Evolutionary conservation across 2,113 vertebrate species (phyloP).

Genomic region (Tupaia tana): DNA sequence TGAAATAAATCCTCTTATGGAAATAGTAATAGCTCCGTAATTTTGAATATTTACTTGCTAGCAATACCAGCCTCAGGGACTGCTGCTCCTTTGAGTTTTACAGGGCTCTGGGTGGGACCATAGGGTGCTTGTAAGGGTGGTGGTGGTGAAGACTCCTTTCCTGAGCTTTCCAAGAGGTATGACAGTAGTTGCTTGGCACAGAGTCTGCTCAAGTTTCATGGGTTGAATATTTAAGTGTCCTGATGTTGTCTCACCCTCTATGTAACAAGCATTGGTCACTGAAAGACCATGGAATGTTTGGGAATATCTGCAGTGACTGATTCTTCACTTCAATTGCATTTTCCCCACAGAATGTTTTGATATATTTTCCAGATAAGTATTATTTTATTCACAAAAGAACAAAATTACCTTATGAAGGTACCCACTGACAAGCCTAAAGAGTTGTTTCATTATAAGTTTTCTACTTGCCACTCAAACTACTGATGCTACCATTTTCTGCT

Average conservation of each 20-base stretch:
- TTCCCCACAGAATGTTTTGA: not conserved
- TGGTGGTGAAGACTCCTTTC: not conserved
- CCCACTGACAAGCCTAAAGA: not conserved
- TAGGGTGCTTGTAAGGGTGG: too few relatives aligned
- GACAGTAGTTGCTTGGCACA: not conserved
- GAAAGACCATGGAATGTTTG: not conserved
- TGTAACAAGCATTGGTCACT: not conserved
- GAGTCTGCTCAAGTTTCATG: not conserved
- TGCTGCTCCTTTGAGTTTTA: not conserved
- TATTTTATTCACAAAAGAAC: slow-evolving; percentile 23
- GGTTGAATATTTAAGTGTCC: not conserved
- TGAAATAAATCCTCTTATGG: not conserved
- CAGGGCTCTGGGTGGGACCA: not conserved
- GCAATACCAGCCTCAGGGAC: not conserved
- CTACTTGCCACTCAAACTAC: slow-evolving; percentile 25
- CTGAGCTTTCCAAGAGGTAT: not conserved
- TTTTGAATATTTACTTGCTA: not conserved
- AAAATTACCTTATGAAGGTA: slow-evolving; percentile 21
- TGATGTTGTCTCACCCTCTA: not conserved
- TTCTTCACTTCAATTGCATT: not conserved
- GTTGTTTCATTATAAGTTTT: slow-evolving; percentile 48
- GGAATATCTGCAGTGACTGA: not conserved
- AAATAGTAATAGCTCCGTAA: not conserved
- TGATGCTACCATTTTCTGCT: not conserved
- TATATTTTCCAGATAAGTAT: not conserved